Percentiles rank a stretch among this genome's conserved stretches.
Conservation (phyloP, 64 coral and sea anemone genomes). For the Montipora efflorescens region DNA sequence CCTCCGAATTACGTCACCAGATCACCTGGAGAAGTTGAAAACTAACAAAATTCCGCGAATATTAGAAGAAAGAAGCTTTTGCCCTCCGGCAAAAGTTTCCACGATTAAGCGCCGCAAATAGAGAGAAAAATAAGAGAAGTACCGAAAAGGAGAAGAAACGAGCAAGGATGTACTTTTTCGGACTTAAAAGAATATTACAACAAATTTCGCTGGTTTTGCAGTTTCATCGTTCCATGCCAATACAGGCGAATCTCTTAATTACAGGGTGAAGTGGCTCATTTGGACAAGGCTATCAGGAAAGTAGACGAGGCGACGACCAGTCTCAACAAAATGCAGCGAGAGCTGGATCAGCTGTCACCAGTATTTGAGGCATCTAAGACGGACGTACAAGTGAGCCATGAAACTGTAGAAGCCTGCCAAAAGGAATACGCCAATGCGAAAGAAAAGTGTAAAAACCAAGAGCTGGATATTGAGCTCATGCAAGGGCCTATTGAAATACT, state of each 20-base stretch:
- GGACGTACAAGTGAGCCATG: conserved; percentile 78
- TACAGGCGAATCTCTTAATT: not conserved
- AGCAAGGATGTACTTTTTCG: no score
- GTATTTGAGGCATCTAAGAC: conserved; percentile 64
- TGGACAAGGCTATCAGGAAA: conserved; percentile 77
- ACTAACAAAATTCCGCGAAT: no score
- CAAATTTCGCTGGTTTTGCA: not conserved
- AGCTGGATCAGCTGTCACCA: conserved; percentile 76
- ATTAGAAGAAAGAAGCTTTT: no score
- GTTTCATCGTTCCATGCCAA: not conserved
- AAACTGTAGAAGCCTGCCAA: conserved; percentile 86
- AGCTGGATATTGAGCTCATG: conserved; percentile 88
- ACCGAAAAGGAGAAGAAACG: no score
- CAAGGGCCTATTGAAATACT: conserved; percentile 85
- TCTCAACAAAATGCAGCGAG: conserved; percentile 82
- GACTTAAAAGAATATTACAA: no score
- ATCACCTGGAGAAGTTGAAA: no score
- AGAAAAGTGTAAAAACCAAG: conserved; percentile 90
- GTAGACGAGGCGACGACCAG: conserved; percentile 84
- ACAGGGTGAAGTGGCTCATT: conserved; percentile 62
- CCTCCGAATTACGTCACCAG: no score
- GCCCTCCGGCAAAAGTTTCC: no score
- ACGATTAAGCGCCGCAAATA: no score
- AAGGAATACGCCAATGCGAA: conserved; percentile 80
- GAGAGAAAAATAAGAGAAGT: no score